Conservation (phyloP, 2,888 invertebrate species). For the Caenorhabditis zanzibari region DNA sequence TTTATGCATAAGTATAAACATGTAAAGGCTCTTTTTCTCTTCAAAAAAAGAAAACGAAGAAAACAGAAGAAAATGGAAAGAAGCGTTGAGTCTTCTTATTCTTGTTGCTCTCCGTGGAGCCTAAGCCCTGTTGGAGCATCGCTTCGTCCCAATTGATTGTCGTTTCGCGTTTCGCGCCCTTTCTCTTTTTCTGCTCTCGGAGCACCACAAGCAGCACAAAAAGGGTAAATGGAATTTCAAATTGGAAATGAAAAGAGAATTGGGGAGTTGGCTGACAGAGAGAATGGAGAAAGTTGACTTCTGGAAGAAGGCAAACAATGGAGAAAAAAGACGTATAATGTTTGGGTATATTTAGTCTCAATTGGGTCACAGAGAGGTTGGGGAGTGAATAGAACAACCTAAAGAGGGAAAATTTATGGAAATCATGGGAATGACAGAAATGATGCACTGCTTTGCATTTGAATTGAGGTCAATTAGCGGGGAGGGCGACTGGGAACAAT, state of each 20-base stretch:
- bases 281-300: slow-evolving; percentile 3
- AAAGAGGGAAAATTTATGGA: slow-evolving; percentile 34
- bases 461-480: slow-evolving; percentile 36
- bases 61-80: neutral
- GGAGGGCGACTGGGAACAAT: too few relatives aligned
- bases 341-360: slow-evolving; percentile 8
- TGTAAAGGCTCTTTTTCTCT: slow-evolving; percentile 12
- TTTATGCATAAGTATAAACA: slow-evolving; percentile 57
- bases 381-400: too few relatives aligned
- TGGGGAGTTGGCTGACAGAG: slow-evolving; percentile 2
- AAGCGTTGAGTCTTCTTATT: slow-evolving; percentile 27
- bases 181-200: neutral
- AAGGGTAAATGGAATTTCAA: slow-evolving; percentile 58
- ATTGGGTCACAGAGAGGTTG: neutral
- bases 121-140: neutral
- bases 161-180: slow-evolving; percentile 40
- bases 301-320: slow-evolving; percentile 10
- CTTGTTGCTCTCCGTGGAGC: slow-evolving; percentile 20
- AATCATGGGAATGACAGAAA: slow-evolving; percentile 34
- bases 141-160: slow-evolving; percentile 60
- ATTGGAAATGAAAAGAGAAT: slow-evolving; percentile 32
- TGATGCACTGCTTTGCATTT: slow-evolving; percentile 22
- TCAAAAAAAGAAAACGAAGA: slow-evolving; percentile 12
- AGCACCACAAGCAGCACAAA: neutral
- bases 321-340: slow-evolving; percentile 1